Evolutionary conservation across 2,797 vertebrate species (phyloP).

Genomic region (Denticeps clupeoides): DNA sequence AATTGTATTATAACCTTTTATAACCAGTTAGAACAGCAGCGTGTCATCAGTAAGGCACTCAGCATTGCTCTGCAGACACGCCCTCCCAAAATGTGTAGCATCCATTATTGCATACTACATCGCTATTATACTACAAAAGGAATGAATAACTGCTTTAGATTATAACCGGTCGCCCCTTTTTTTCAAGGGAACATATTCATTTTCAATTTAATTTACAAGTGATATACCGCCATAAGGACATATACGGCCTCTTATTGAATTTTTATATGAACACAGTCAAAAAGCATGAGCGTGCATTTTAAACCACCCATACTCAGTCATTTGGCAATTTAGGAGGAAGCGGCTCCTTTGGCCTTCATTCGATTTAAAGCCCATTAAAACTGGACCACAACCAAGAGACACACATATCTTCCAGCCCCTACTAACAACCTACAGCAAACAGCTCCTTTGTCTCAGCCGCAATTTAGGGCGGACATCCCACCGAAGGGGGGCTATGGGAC

Average conservation of each 20-base stretch:
- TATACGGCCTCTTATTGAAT: neutral
- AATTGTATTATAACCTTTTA: no score
- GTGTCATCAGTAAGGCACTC: no score
- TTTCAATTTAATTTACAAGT: slow-evolving; percentile 12
- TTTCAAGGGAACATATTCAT: slow-evolving; percentile 2
- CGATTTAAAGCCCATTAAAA: slow-evolving; percentile 27
- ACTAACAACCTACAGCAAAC: slow-evolving; percentile 41
- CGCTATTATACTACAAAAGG: neutral
- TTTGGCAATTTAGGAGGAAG: slow-evolving; percentile 23
- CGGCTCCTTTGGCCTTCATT: slow-evolving; percentile 21
- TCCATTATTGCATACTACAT: no score
- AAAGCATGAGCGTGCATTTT: slow-evolving; percentile 9
- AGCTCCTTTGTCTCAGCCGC: slow-evolving; percentile 43
- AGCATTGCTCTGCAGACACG: no score
- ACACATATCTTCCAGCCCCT: slow-evolving; percentile 34
- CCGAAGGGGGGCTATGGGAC: neutral
- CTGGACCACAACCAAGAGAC: slow-evolving; percentile 20
- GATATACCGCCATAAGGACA: slow-evolving; percentile 5
- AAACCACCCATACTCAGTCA: slow-evolving; percentile 15
- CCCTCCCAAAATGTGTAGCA: no score
- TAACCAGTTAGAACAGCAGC: no score
- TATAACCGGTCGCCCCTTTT: neutral
- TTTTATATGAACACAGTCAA: slow-evolving; percentile 5
- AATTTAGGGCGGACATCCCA: slow-evolving; percentile 16
- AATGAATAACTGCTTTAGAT: slow-evolving; percentile 7